These are phyloP conservation scores for Apamea epomidion DNA, from an alignment of 2,888 invertebrate species.

Conservation along the genomic window DNA sequence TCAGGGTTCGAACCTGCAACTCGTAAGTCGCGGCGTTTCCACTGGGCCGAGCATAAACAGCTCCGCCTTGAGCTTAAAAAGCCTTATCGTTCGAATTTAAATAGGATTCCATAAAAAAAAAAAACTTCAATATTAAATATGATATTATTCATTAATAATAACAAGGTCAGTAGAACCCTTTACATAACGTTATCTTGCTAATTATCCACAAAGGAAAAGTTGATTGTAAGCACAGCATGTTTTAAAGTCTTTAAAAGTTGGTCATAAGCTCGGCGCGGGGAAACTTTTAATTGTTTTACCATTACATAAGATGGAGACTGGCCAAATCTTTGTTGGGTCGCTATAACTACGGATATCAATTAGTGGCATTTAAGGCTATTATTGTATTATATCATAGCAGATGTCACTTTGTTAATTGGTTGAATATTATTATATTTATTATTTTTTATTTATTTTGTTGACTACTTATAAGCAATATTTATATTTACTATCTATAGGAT, in stretches of 20 bases:
- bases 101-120: neutral
- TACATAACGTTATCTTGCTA: slow-evolving; percentile 51
- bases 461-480: too few relatives aligned
- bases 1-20: too few relatives aligned
- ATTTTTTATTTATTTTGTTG: too few relatives aligned
- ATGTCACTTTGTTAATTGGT: slow-evolving; percentile 15
- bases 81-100: neutral
- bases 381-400: neutral
- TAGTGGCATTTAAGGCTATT: slow-evolving; percentile 36
- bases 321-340: slow-evolving; percentile 60
- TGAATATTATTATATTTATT: too few relatives aligned
- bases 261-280: slow-evolving; percentile 56
- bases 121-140: neutral
- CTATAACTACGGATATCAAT: slow-evolving; percentile 56
- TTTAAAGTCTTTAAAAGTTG: slow-evolving; percentile 72
- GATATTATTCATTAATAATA: neutral
- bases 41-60: too few relatives aligned
- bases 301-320: slow-evolving; percentile 74
- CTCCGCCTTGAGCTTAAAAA: neutral
- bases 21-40: too few relatives aligned
- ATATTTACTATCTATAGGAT: too few relatives aligned
- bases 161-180: slow-evolving; percentile 39
- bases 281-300: slow-evolving; percentile 80
- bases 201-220: slow-evolving; percentile 61
- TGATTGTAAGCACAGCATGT: slow-evolving; percentile 66